Evolutionary conservation across 2,888 invertebrate genomes (phyloP), one percentile per base, ranked within the genome.

Genomic region (Nomada flava): DNA sequence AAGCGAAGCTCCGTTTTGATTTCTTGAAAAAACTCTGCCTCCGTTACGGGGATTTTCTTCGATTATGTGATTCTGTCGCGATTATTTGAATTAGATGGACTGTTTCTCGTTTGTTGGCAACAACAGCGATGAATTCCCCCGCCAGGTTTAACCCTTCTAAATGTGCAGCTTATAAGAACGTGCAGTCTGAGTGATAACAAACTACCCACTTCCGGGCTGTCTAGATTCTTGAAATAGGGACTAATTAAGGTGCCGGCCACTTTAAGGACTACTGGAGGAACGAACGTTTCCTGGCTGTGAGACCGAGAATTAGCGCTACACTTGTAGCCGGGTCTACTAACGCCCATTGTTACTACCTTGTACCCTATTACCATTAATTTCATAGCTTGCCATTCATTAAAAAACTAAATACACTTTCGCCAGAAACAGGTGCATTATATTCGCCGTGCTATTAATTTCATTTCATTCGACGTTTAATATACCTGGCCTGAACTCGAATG

Each of bases 241-340:
- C 77, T 77, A 78, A 78, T 78, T 78, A 78, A 67, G 67, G 60
- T 47, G 44, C 36, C 36, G 60, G 47, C 65, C 52, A 60, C 62
- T 76, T 67, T 67, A 67, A 50, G 77, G 57, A 76, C 36, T 15
- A 18, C 57, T 0, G 5, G 26, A 47, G 42, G 65, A 44, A 62
- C 26, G 29, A 53, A 76, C 18, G 52, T 47, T 29, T 53, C 26
- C 50, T 50, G 18, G 23, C 20, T 23, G 2, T 23, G n/a, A 3
- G 15, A 15, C 23, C 11, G 15, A n/a, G 69, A 59, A 70, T 59
- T 29, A 70, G 29, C 59, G 44, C 52, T 20, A 2, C 29, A 5
- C n/a, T 65, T 26, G n/a, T 23, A 11, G 3, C 4, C 26, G 11
- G 4, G n/a, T 65, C 36, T 36, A 52, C 26, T 13, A 13, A 15